Evolutionary conservation across 1,140 invertebrate species (phyloP).

Genomic region (Zaprionus kolodkinae): DNA sequence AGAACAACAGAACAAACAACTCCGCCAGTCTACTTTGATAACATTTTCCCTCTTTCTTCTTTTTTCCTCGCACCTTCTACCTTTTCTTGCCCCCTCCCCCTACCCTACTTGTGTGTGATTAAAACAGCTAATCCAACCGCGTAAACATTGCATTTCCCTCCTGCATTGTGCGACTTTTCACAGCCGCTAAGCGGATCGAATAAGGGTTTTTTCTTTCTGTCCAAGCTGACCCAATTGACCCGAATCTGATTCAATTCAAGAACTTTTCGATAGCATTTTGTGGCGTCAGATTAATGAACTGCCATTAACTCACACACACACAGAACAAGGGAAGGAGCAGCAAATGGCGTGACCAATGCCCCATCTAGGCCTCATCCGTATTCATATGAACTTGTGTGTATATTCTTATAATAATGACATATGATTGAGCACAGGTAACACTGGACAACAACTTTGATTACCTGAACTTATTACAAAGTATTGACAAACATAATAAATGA

Average conservation of each 20-base stretch:
- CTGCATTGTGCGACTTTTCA: constrained; percentile 68
- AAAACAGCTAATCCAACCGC: constrained; percentile 45
- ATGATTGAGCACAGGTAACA: constrained; percentile 24
- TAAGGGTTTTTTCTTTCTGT: constrained; percentile 50
- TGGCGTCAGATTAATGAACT: constrained; percentile 63
- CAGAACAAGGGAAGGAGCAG: constrained; percentile 24
- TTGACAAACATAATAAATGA: neutral
- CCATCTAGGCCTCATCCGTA: constrained; percentile 31
- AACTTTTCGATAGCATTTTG: constrained; percentile 17
- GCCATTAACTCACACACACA: constrained; percentile 59
- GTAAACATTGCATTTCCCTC: constrained; percentile 57
- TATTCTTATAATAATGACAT: constrained; percentile 15
- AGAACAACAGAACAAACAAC: constrained; percentile 48
- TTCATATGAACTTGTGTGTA: neutral
- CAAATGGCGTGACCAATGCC: constrained; percentile 54
- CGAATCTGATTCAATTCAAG: constrained; percentile 33
- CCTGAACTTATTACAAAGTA: neutral
- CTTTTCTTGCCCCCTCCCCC: too few relatives aligned
- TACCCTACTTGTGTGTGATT: constrained; percentile 46
- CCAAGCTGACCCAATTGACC: constrained; percentile 22
- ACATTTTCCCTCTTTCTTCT: neutral
- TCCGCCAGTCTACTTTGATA: constrained; percentile 17
- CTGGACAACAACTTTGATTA: constrained; percentile 7
- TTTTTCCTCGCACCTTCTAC: neutral
- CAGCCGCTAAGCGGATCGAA: constrained; percentile 69